Base-by-base conservation (phyloP, 2,113 vertebrate genomes). In the Xiphophorus couchianus region DNA sequence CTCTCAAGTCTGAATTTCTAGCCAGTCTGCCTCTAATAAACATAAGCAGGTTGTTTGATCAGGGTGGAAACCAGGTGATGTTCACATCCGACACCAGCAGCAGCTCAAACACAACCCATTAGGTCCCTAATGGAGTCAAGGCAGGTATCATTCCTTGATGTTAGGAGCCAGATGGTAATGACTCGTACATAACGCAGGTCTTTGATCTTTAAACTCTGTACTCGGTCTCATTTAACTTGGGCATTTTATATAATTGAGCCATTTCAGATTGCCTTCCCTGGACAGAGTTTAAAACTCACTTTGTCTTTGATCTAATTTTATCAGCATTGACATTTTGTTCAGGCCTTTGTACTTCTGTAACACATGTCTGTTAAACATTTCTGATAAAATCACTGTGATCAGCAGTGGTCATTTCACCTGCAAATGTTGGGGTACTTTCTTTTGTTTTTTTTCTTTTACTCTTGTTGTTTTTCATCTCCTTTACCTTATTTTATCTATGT, bases 21-120 rank as follows among this genome's bases (percentile, higher is more conserved):
- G 63, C 76, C 29, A 63, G 82, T 81, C 85, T 76, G 63, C 69
- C 8, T 48, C 74, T 76, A 73, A 87, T 77, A 70, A 80, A 79
- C 77, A 48, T 33, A 69, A 51, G 58, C 1, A 17, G 63, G 27
- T 48, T 68, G 66, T 83, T 74, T 58, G 74, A 81, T 76, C 70
- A 73, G 76, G 79, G 86, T 85, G 80, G 71, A 74, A 74, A 78
- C 54, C 25, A 63, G 76, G 69, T 81, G 81, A 83, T 81, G 80
- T 81, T 83, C 74, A 63, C 84, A 78, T 73, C 75, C 76, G 79
- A 83, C 77, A 70, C 76, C 91, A 88, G 88, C 87, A 89, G 88
- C 78, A 82, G 63, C 84, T 79, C 82, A 79, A 88, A 83, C 84
- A 88, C 72, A 78, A 85, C 66, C 86, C 78, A 91, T 90, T 84